phyloP scores from a whole-genome alignment of 2,113 vertebrate genomes.

The Murina feae region DNA sequence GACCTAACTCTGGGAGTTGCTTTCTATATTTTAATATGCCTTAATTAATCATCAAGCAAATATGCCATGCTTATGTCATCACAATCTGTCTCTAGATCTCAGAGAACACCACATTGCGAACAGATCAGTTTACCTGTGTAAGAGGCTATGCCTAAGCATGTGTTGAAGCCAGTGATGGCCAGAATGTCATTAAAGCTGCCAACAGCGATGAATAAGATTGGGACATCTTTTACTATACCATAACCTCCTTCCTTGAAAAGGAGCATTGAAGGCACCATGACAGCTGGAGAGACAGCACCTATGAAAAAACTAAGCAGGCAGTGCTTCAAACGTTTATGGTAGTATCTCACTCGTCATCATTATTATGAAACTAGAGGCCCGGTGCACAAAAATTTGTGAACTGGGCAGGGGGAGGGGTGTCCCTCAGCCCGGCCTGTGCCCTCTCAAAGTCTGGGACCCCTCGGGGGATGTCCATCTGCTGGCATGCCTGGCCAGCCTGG shows the following conservation, averaged over 20 bases:
- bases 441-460: no score
- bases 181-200: slow-evolving; percentile 95
- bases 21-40: background rate
- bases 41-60: background rate
- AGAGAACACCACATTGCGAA: background rate
- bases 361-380: background rate
- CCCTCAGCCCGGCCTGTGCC: no score
- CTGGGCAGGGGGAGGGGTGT: no score
- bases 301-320: slow-evolving; percentile 88
- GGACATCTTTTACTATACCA: slow-evolving; percentile 92
- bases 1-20: background rate
- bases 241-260: slow-evolving; percentile 90
- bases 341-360: background rate
- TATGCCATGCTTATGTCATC: background rate
- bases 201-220: slow-evolving; percentile 94
- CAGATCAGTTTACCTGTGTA: slow-evolving; percentile 84
- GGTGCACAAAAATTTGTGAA: no score
- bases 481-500: no score
- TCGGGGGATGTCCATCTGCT: no score
- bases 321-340: background rate
- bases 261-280: slow-evolving; percentile 96
- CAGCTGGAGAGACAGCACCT: slow-evolving; percentile 94
- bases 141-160: slow-evolving; percentile 92
- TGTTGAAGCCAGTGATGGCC: slow-evolving; percentile 87
- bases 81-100: background rate